Conservation (phyloP, 2,797 vertebrate species). For the Thunnus albacares region DNA sequence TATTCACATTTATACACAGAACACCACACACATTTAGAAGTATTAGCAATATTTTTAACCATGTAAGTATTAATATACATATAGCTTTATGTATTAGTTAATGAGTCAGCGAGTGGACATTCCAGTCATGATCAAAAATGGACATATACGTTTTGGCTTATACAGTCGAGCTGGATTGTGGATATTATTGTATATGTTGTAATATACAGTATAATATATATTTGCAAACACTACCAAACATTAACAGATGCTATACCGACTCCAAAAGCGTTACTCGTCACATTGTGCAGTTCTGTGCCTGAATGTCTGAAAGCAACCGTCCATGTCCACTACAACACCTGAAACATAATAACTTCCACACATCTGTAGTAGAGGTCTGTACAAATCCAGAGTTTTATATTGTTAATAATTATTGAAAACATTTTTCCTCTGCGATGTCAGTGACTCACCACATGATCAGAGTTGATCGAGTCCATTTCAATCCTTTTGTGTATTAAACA, state of each 20-base stretch:
- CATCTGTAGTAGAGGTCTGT: not conserved
- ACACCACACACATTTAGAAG: not conserved
- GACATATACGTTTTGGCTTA: conserved; percentile 5
- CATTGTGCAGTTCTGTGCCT: not conserved
- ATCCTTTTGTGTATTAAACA: not conserved
- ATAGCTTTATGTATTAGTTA: not conserved
- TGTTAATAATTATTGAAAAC: not conserved
- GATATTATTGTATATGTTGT: not conserved
- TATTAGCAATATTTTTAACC: not conserved
- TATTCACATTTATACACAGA: not conserved
- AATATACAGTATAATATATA: not conserved
- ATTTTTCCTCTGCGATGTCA: conserved; percentile 1
- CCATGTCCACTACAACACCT: not conserved
- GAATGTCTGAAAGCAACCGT: not conserved
- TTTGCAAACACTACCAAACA: not conserved
- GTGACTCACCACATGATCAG: not conserved
- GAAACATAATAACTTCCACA: not conserved
- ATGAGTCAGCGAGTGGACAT: not conserved
- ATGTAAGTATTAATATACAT: not conserved
- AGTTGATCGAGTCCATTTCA: not conserved
- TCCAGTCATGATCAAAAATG: not conserved
- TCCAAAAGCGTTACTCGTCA: not conserved
- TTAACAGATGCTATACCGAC: not conserved
- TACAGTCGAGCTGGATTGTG: not conserved
- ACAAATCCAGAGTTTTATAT: not conserved